phyloP scores from a whole-genome alignment of 1,140 invertebrate genomes.

The Drosophila kohkoa region DNA sequence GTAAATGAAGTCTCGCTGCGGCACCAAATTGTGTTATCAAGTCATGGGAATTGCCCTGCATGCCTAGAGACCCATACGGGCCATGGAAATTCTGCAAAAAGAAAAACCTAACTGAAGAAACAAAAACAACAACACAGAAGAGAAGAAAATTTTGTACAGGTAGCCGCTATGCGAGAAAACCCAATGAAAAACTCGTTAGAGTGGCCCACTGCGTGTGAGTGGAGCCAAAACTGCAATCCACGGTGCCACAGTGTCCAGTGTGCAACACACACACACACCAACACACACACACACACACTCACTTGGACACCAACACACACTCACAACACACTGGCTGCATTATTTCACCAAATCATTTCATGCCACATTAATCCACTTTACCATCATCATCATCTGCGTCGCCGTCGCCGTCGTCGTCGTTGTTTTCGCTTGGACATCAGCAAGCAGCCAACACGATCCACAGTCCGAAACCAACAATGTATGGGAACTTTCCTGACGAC shows the following conservation, averaged over 20 bases:
- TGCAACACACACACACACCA: conserved; percentile 51
- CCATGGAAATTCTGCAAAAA: conserved; percentile 65
- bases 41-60: conserved; percentile 81
- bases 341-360: conserved; percentile 83
- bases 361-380: conserved; percentile 84
- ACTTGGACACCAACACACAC: conserved; percentile 24
- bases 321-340: conserved; percentile 57
- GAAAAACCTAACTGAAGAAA: background rate
- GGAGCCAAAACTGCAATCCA: conserved; percentile 41
- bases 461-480: conserved; percentile 34
- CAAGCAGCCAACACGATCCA: conserved; percentile 38
- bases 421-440: conserved; percentile 43
- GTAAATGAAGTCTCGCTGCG: conserved; percentile 68
- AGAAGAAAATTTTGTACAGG: conserved; percentile 63
- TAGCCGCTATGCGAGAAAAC: conserved; percentile 61
- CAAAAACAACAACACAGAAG: conserved; percentile 6
- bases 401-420: conserved; percentile 25
- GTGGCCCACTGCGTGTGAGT: conserved; percentile 70
- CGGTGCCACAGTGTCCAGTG: conserved; percentile 38
- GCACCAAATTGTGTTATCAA: conserved; percentile 81
- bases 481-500: conserved; percentile 72
- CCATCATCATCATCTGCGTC: conserved; percentile 72
- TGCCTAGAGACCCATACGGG: conserved; percentile 69
- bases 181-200: conserved; percentile 75
- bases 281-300: conserved; percentile 32